Evolutionary conservation across 2,113 vertebrate species (phyloP).

Genomic region (Chionomys nivalis): DNA sequence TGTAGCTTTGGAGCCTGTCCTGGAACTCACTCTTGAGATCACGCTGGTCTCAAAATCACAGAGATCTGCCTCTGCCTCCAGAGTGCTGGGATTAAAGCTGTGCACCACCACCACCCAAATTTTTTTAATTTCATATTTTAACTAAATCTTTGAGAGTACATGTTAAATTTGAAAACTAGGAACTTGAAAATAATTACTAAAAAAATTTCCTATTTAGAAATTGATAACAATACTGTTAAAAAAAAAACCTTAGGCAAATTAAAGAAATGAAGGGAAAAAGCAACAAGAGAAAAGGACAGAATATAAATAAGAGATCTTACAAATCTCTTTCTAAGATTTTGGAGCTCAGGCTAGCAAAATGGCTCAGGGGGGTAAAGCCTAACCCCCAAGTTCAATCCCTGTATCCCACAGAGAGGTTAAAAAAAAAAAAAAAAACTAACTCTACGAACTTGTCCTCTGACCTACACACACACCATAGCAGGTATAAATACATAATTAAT

Average conservation of each 20-base stretch:
- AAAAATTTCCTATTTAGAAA: conserved; percentile 18
- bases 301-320: conserved; percentile 17
- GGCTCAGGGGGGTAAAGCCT: too few relatives aligned
- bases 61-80: too few relatives aligned
- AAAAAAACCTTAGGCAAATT: conserved; percentile 36
- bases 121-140: conserved; percentile 38
- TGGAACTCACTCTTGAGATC: too few relatives aligned
- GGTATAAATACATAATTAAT: neutral
- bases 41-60: too few relatives aligned
- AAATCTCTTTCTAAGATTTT: conserved; percentile 10
- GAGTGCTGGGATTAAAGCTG: too few relatives aligned
- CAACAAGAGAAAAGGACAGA: neutral
- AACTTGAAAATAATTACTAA: conserved; percentile 46
- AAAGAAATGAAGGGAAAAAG: neutral
- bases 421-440: neutral
- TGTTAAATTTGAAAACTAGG: conserved; percentile 17
- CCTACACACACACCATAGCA: neutral
- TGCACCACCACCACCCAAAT: too few relatives aligned
- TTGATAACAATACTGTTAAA: neutral
- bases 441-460: neutral
- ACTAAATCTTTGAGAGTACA: conserved; percentile 46
- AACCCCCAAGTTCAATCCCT: neutral
- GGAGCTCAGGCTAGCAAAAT: neutral
- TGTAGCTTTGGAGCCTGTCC: too few relatives aligned
- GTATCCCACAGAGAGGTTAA: too few relatives aligned